phyloP scores from a whole-genome alignment of 2,797 vertebrate species.

The Phrynocephalus vlangalii region DNA sequence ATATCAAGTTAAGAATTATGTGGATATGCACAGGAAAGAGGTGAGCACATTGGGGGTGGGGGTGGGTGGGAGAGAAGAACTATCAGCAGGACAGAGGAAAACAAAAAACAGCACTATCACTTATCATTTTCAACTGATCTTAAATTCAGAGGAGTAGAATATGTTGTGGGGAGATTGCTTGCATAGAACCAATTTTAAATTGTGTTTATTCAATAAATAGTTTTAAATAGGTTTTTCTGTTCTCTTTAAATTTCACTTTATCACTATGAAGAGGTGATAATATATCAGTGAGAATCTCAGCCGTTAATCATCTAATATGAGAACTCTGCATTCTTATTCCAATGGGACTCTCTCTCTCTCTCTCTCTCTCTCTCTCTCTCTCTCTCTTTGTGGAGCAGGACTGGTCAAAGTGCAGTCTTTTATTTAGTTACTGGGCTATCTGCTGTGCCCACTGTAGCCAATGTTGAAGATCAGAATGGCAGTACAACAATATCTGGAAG shows the following conservation, averaged over 20 bases:
- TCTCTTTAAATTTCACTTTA: too few species aligned
- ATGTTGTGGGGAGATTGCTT: not conserved
- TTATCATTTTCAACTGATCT: not conserved
- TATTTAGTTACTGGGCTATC: too few species aligned
- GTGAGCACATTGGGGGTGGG: accelerated
- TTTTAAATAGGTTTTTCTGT: not conserved
- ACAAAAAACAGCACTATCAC: not conserved
- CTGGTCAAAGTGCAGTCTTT: too few species aligned
- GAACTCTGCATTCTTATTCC: not conserved
- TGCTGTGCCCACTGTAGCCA: too few species aligned
- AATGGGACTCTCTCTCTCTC: not conserved
- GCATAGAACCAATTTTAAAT: not conserved
- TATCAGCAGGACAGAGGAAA: not conserved
- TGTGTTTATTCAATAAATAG: not conserved
- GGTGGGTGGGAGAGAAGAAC: not conserved
- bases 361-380: too few species aligned
- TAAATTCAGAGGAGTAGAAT: not conserved
- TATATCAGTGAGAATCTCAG: not conserved
- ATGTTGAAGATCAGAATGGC: too few species aligned
- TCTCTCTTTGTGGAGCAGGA: too few species aligned
- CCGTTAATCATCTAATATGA: not conserved
- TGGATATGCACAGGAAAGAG: not conserved
- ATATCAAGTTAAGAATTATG: not conserved
- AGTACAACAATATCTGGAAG: too few species aligned
- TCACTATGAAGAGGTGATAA: not conserved